Conservation (phyloP, 2,888 invertebrate genomes). For the Hirtodrosophila trivittata region DNA sequence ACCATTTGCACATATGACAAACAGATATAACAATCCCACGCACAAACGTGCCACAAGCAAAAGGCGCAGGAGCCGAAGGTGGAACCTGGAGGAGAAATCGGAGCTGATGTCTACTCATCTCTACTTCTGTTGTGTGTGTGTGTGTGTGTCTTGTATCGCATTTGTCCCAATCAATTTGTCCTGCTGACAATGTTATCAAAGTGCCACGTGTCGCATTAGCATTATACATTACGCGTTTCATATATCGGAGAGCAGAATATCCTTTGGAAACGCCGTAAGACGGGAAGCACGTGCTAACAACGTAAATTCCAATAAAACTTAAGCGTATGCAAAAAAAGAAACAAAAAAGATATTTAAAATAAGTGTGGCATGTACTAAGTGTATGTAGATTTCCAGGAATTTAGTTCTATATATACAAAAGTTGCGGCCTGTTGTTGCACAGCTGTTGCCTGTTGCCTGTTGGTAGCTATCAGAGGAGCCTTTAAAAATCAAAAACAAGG, state of each 20-base stretch:
- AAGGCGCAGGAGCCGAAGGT: neutral
- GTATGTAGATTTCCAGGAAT: no score
- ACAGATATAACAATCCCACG: slow-evolving; percentile 23
- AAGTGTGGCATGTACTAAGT: no score
- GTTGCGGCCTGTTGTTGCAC: slow-evolving; percentile 9
- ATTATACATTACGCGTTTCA: slow-evolving; percentile 35
- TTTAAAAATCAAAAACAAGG: neutral
- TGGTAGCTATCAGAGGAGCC: slow-evolving; percentile 3
- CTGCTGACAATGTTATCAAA: slow-evolving; percentile 34
- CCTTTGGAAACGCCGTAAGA: no score
- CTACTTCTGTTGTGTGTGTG: no score
- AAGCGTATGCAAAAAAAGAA: slow-evolving; percentile 16
- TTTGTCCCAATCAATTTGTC: slow-evolving; percentile 56
- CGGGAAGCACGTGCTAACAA: neutral
- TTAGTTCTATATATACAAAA: no score
- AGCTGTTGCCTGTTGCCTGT: slow-evolving; percentile 44
- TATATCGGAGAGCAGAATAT: slow-evolving; percentile 43
- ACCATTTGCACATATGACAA: slow-evolving; percentile 25
- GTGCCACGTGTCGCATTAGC: slow-evolving; percentile 56
- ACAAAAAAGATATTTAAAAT: no score
- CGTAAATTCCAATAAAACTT: slow-evolving; percentile 47
- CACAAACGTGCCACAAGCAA: slow-evolving; percentile 8
- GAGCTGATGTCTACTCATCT: slow-evolving; percentile 5
- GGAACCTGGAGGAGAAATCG: neutral
- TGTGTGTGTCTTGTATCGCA: slow-evolving; percentile 17